Evolutionary conservation across 1,140 invertebrate genomes (phyloP).

Genomic region (Apis dorsata): DNA sequence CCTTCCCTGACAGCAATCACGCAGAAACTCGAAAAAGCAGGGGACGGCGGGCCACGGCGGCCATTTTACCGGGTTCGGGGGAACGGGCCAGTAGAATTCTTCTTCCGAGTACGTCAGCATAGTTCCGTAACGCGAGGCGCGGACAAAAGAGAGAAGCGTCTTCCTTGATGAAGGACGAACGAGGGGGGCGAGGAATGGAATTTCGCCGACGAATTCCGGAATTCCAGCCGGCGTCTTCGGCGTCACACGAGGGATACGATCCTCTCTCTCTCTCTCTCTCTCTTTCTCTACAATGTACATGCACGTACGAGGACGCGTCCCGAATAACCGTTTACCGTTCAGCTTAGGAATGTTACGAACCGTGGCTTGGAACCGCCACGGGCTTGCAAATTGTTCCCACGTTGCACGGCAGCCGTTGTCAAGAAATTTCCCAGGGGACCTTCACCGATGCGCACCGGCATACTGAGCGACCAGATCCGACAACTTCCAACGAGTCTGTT

Average conservation of each 20-base stretch:
- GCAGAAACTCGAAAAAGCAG: not conserved
- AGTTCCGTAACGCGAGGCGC: slow-evolving; percentile 22
- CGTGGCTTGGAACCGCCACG: slow-evolving; percentile 63
- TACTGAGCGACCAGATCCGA: slow-evolving; percentile 57
- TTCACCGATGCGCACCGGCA: slow-evolving; percentile 54
- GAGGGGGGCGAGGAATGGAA: slow-evolving; percentile 57
- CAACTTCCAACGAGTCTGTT: slow-evolving; percentile 42
- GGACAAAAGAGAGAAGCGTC: slow-evolving; percentile 40
- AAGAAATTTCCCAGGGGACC: slow-evolving; percentile 67
- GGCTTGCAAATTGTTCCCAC: slow-evolving; percentile 74
- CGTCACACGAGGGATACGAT: slow-evolving; percentile 59
- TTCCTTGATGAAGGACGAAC: slow-evolving; percentile 28
- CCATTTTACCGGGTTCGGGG: not conserved
- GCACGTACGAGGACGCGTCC: slow-evolving; percentile 69
- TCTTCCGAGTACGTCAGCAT: slow-evolving; percentile 40
- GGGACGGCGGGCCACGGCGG: not conserved
- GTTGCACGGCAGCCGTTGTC: slow-evolving; percentile 62
- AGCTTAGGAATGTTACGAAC: slow-evolving; percentile 71
- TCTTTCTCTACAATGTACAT: slow-evolving; percentile 45
- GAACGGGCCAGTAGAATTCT: slow-evolving; percentile 13
- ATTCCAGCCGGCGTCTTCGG: slow-evolving; percentile 69
- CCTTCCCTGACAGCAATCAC: not conserved
- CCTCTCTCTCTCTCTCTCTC: slow-evolving; percentile 12
- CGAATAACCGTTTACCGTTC: slow-evolving; percentile 72
- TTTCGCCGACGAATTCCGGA: slow-evolving; percentile 68